phyloP scores from a whole-genome alignment of 2,888 invertebrate species.

The Eugnorisma glareosa region DNA sequence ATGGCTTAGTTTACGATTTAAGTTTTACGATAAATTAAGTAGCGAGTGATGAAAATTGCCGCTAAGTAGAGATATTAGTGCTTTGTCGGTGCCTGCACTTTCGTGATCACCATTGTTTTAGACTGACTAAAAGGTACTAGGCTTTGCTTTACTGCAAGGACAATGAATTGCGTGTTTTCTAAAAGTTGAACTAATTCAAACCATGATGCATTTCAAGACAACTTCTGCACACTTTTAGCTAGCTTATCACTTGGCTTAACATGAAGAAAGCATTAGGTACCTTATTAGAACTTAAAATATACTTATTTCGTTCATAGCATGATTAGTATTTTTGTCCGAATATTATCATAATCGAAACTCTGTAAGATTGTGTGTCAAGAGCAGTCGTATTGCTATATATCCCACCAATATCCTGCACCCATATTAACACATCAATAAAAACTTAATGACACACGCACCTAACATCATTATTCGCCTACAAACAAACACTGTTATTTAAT shows the following conservation, averaged over 20 bases:
- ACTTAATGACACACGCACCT: background rate
- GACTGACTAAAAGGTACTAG: background rate
- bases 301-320: background rate
- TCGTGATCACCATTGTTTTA: background rate
- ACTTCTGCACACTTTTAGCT: background rate
- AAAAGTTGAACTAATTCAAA: background rate
- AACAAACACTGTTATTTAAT: slow-evolving; percentile 5
- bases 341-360: background rate
- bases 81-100: background rate
- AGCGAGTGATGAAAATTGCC: slow-evolving; percentile 40
- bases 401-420: background rate
- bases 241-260: background rate
- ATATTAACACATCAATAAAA: slow-evolving; percentile 13
- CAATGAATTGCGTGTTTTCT: background rate
- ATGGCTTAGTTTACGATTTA: slow-evolving; percentile 40
- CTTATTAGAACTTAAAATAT: background rate
- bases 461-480: slow-evolving; percentile 20
- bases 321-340: background rate
- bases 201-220: too few relatives aligned
- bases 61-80: background rate
- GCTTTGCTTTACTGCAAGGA: background rate
- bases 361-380: background rate
- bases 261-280: background rate
- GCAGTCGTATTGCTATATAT: background rate
- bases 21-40: slow-evolving; percentile 39